A percentile compares a stretch with the other conserved stretches of the same genome.
phyloP scores from a whole-genome alignment of 2,797 vertebrate species.

The Todus mexicanus region DNA sequence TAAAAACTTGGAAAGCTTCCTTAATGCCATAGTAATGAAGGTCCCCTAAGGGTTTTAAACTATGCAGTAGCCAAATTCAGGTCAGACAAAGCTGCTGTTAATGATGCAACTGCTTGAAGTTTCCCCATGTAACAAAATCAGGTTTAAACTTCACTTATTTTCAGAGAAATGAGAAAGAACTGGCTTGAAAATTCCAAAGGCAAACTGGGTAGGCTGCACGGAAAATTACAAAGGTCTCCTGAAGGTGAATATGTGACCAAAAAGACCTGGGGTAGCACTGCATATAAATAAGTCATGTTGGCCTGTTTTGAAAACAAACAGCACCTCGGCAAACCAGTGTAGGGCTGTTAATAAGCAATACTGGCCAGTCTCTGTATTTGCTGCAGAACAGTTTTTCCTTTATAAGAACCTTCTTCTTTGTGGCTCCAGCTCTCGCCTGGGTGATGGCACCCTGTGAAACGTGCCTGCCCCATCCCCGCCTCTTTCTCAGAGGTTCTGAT shows the following conservation, averaged over 20 bases:
- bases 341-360: background rate
- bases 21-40: background rate
- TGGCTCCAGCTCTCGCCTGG: background rate
- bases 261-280: background rate
- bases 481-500: background rate
- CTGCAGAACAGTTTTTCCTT: background rate
- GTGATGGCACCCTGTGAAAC: background rate
- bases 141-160: background rate
- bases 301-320: conserved; percentile 25
- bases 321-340: background rate
- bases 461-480: background rate
- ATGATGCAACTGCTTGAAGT: conserved; percentile 17
- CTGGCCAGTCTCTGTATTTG: background rate
- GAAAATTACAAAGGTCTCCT: conserved; percentile 32
- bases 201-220: background rate
- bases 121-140: background rate
- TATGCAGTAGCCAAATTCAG: conserved; percentile 35
- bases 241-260: background rate
- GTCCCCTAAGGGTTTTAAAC: conserved; percentile 8
- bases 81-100: conserved; percentile 41
- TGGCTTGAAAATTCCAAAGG: background rate
- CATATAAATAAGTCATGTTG: background rate
- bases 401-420: background rate
- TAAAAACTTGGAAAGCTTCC: conserved; percentile 9
- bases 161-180: background rate